Evolutionary conservation across 2,113 vertebrate species (phyloP), one percentile per base, ranked within the genome.

Genomic region (Burhinus bistriatus): DNA sequence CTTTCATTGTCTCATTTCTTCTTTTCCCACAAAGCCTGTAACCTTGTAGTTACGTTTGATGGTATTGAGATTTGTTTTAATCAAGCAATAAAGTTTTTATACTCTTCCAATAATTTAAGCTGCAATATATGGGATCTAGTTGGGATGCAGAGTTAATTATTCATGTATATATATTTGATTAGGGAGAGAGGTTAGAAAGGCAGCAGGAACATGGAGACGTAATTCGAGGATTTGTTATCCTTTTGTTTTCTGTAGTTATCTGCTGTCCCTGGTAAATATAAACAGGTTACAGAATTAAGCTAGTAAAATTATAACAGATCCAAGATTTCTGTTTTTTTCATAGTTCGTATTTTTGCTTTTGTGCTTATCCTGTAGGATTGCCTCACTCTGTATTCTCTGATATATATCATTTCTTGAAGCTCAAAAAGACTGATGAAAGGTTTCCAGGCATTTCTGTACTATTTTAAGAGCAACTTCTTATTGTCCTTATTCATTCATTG

Each of bases 401-500:
- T 89, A 29, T 84, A 9, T 83, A 58, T 29, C 23, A 10, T 59
- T 88, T 18, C 75, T 66, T 93, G 29, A 85, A 88, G 62, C 70
- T 90, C 19, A 80, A 7, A 86, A 80, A 72, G 27, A 20, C 23
- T 70, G 26, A 45, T 93, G 58, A 88, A 80, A 70, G 12, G 20
- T 76, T 96, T 94, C 58, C 36, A 80, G 36, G 38, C 12, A 11
- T 20, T 92, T 73, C 90, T 83, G 54, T 47, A 55, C 78, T 91
- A 90, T 92, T 91, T 95, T 94, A 82, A 89, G 47, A 87, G 14
- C 51, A 82, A 16, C n/a, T 91, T 87, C 52, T 59, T 82, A 45
- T 81, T 96, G 40, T 88, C n/a, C 22, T 83, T 92, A 45, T 82
- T 87, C 9, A 62, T 81, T 91, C 26, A 61, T 36, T 82, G 73